phyloP scores from a whole-genome alignment of 2,888 invertebrate species.

The Cepaea hortensis region DNA sequence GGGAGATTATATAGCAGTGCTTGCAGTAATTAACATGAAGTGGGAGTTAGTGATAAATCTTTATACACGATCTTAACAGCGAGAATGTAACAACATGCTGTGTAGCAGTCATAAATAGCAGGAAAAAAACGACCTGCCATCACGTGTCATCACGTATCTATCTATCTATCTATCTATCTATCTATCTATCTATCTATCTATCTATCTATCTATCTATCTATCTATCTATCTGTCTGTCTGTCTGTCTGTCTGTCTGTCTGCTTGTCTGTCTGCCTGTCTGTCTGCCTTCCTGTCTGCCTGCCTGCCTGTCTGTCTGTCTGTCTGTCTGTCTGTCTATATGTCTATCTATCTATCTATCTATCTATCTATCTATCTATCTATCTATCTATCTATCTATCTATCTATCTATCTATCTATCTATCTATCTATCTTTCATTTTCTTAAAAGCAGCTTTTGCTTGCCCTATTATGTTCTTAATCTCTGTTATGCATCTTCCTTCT shows the following conservation, averaged over 20 bases:
- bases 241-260: slow-evolving; percentile 32
- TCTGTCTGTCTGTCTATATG: slow-evolving; percentile 29
- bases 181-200: background rate
- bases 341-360: slow-evolving; percentile 14
- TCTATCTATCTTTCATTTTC: too few species aligned
- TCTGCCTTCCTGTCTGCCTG: slow-evolving; percentile 21
- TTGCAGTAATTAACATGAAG: too few species aligned
- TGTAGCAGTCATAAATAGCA: too few species aligned
- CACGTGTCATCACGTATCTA: too few species aligned
- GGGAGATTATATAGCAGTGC: too few species aligned
- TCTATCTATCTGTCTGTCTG: background rate
- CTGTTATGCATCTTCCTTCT: too few species aligned
- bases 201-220: background rate
- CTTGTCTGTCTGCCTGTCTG: slow-evolving; percentile 34
- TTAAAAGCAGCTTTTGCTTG: too few species aligned
- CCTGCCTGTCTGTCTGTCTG: slow-evolving; percentile 18
- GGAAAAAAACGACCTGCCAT: too few species aligned
- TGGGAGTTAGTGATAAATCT: too few species aligned
- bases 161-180: background rate
- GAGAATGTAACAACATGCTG: too few species aligned
- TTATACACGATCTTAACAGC: too few species aligned
- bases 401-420: background rate
- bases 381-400: background rate
- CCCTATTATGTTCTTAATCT: too few species aligned
- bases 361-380: slow-evolving; percentile 8